Conservation (phyloP, 2,797 vertebrate genomes). For the Chromis chromis region DNA sequence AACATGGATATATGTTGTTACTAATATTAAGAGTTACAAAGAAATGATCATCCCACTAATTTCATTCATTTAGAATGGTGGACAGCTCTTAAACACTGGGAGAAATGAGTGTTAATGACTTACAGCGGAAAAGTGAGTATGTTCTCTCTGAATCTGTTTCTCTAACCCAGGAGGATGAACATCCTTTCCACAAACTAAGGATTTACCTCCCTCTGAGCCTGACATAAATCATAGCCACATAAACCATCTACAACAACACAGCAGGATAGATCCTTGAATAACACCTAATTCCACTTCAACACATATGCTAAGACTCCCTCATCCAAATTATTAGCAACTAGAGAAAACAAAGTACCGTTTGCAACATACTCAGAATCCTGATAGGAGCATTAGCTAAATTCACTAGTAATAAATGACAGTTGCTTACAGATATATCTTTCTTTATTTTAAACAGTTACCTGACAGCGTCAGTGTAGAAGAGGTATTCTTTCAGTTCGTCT, state of each 20-base stretch:
- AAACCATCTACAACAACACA: not conserved
- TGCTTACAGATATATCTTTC: not conserved
- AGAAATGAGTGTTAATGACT: not conserved
- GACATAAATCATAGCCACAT: not conserved
- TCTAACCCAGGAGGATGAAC: not conserved
- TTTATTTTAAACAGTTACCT: slow-evolving; percentile 68
- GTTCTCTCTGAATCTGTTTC: not conserved
- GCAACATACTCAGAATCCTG: not conserved
- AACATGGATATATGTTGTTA: not conserved
- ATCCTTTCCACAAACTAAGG: not conserved
- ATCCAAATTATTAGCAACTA: too few relatives aligned
- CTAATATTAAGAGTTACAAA: not conserved
- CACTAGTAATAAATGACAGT: not conserved
- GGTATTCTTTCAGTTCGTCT: slow-evolving; percentile 97
- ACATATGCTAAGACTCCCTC: not conserved
- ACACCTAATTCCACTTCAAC: not conserved
- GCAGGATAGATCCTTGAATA: not conserved
- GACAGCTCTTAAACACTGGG: not conserved
- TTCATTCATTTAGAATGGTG: not conserved
- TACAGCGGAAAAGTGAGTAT: not conserved
- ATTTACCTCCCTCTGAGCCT: not conserved
- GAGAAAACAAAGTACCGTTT: not conserved
- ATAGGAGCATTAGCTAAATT: not conserved
- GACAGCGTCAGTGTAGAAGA: slow-evolving; percentile 94
- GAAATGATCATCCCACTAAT: too few relatives aligned